A percentile compares a stretch with the other conserved stretches of the same genome.
These are phyloP conservation scores for Meta bourneti DNA, from an alignment of 2,888 invertebrate species.

Conservation along the genomic window DNA sequence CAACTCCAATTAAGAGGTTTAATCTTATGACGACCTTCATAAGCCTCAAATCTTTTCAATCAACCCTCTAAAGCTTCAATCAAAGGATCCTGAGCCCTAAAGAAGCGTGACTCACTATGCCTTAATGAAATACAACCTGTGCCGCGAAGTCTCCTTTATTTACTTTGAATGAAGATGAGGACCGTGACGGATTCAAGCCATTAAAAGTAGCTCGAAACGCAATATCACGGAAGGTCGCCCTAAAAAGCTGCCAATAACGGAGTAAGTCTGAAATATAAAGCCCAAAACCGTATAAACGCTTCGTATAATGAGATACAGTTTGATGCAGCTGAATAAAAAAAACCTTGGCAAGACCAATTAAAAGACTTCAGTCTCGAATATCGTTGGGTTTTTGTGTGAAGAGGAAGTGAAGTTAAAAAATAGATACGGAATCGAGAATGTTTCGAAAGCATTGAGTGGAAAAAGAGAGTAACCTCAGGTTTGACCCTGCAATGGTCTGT, in stretches of 20 bases:
- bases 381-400: neutral
- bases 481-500: neutral
- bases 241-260: constrained; percentile 30
- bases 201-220: neutral
- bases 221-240: constrained; percentile 26
- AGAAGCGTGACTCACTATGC: neutral
- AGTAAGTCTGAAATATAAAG: constrained; percentile 12
- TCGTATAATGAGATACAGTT: neutral
- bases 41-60: neutral
- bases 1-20: neutral
- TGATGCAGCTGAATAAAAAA: constrained; percentile 5
- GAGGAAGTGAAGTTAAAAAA: neutral
- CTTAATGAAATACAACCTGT: neutral
- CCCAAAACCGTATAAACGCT: constrained; percentile 8
- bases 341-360: neutral
- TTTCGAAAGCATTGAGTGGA: neutral
- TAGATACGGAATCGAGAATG: neutral
- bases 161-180: constrained; percentile 11
- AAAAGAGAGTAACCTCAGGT: neutral
- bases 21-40: neutral
- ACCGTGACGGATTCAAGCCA: neutral
- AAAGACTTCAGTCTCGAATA: neutral
- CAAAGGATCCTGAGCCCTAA: neutral
- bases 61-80: neutral
- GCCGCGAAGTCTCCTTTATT: neutral